phyloP scores from a whole-genome alignment of 2,113 vertebrate species.

The Oreotrochilus melanogaster region DNA sequence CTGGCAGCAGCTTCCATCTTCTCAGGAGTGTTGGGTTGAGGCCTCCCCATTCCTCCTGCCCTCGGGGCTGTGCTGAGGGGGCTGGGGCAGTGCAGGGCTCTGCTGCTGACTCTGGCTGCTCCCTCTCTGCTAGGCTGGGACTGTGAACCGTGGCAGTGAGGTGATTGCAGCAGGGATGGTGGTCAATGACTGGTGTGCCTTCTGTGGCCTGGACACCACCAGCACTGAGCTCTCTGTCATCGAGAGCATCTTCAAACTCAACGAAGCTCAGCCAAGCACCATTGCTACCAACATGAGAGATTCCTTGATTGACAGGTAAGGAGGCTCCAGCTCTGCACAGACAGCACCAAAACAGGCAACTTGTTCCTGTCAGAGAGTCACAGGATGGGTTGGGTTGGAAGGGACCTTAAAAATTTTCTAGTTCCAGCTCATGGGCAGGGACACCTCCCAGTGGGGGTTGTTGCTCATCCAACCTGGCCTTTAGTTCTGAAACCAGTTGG shows the following conservation, averaged over 20 bases:
- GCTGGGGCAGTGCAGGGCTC: fast-evolving
- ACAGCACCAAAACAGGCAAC: background rate
- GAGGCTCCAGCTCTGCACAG: background rate
- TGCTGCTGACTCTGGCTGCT: background rate
- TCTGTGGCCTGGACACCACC: slow-evolving; percentile 96
- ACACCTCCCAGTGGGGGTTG: too few relatives aligned
- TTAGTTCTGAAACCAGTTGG: too few relatives aligned
- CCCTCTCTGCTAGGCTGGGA: slow-evolving; percentile 85
- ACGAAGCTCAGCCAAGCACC: slow-evolving; percentile 90
- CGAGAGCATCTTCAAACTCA: slow-evolving; percentile 93
- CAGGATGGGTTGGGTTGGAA: too few relatives aligned
- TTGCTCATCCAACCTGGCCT: too few relatives aligned
- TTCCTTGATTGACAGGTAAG: slow-evolving; percentile 95
- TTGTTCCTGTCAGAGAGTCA: background rate
- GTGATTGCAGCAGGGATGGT: slow-evolving; percentile 96
- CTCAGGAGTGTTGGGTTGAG: background rate
- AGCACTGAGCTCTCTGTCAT: slow-evolving; percentile 97
- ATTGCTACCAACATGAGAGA: slow-evolving; percentile 96
- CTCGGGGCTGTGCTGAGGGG: too few relatives aligned
- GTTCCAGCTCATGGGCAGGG: too few relatives aligned
- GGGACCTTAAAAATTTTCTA: too few relatives aligned
- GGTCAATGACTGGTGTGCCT: slow-evolving; percentile 97
- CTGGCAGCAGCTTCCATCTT: background rate
- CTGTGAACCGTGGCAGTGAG: slow-evolving; percentile 95
- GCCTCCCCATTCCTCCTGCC: background rate